Evolutionary conservation across 2,888 invertebrate species (phyloP).

Genomic region (Notodonta dromedarius): DNA sequence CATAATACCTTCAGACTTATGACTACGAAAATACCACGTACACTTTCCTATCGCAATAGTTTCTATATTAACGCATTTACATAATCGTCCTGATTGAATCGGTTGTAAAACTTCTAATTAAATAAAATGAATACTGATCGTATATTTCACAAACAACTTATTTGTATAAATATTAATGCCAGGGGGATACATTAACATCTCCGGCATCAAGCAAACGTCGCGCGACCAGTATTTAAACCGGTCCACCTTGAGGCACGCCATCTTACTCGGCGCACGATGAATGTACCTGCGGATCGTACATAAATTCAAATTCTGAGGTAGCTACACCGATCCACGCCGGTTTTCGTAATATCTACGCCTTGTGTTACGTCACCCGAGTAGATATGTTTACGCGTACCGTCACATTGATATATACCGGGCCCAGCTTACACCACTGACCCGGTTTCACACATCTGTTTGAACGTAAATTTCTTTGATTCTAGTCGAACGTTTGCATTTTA

Average conservation of each 20-base stretch:
- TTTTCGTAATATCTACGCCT: slow-evolving; percentile 69
- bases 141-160: slow-evolving; percentile 21
- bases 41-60: slow-evolving; percentile 42
- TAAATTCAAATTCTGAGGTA: slow-evolving; percentile 60
- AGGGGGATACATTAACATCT: slow-evolving; percentile 39
- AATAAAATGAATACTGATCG: not conserved
- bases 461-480: slow-evolving; percentile 62
- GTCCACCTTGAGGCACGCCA: slow-evolving; percentile 71
- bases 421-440: slow-evolving; percentile 76
- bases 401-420: slow-evolving; percentile 65
- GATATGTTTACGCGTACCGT: slow-evolving; percentile 69
- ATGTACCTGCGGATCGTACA: slow-evolving; percentile 60
- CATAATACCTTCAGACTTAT: slow-evolving; percentile 30
- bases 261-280: slow-evolving; percentile 54
- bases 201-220: slow-evolving; percentile 53
- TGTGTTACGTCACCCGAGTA: slow-evolving; percentile 65
- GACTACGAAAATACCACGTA: slow-evolving; percentile 45
- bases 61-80: slow-evolving; percentile 38
- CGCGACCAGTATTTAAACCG: slow-evolving; percentile 58
- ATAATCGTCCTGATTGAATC: slow-evolving; percentile 29
- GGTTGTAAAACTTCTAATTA: not conserved
- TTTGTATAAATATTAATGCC: slow-evolving; percentile 28
- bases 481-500: slow-evolving; percentile 37
- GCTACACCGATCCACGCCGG: slow-evolving; percentile 34
- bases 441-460: slow-evolving; percentile 70